These are phyloP conservation scores for Rhinella marina DNA, from an alignment of 2,797 vertebrate species.

Conservation along the genomic window DNA sequence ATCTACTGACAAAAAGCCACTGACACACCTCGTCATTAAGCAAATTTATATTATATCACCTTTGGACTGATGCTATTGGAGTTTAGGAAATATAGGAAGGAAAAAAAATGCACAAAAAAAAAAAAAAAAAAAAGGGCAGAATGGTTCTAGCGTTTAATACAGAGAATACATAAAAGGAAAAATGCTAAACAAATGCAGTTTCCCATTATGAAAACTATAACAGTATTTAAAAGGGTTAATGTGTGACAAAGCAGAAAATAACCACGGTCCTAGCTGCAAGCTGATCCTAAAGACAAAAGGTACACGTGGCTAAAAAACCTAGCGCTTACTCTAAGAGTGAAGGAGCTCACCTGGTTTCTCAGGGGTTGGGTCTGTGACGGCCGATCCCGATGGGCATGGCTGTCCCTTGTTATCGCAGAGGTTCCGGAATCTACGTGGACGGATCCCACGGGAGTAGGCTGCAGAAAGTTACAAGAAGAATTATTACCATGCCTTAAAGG, in stretches of 20 bases:
- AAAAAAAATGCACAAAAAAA: slow-evolving; percentile 5
- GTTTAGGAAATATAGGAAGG: slow-evolving; percentile 10
- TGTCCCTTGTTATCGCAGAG: slow-evolving; percentile 90
- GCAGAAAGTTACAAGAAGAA: slow-evolving; percentile 46
- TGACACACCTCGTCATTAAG: too few species aligned
- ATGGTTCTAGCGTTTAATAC: neutral
- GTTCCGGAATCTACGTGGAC: slow-evolving; percentile 93
- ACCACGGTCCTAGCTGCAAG: neutral
- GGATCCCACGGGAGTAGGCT: slow-evolving; percentile 97
- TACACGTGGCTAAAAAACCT: neutral
- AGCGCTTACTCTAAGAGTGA: neutral
- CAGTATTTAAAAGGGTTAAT: slow-evolving; percentile 13
- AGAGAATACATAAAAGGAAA: neutral
- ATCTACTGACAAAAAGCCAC: neutral
- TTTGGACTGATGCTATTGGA: slow-evolving; percentile 37
- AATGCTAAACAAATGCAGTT: neutral
- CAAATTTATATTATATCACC: neutral
- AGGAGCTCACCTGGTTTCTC: slow-evolving; percentile 87
- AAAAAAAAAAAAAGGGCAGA: neutral
- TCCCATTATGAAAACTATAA: neutral
- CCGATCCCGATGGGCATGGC: slow-evolving; percentile 89
- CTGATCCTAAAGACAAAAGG: neutral
- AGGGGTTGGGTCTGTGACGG: slow-evolving; percentile 89
- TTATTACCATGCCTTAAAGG: neutral
- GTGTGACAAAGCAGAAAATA: slow-evolving; percentile 11